Percentiles rank a stretch among this genome's conserved stretches.
Evolutionary conservation across 2,888 invertebrate genomes (phyloP).

Genomic region (Cordilura impudica): DNA sequence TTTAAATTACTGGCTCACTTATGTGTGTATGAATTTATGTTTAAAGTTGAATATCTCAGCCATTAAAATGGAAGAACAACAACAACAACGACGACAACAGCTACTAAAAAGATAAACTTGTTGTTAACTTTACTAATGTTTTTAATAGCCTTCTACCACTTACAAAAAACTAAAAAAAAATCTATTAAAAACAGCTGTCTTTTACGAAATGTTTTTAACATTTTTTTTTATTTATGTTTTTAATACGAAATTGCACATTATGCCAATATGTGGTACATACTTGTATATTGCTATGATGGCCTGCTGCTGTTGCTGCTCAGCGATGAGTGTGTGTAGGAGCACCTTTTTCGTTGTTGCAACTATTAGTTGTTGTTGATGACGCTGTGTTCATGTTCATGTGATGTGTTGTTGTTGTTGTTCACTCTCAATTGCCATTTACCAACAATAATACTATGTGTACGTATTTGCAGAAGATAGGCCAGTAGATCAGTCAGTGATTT

Average conservation of each 20-base stretch:
- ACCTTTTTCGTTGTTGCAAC: background rate
- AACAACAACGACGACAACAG: background rate
- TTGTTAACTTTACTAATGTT: constrained; percentile 21
- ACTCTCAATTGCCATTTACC: constrained; percentile 16
- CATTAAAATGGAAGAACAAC: background rate
- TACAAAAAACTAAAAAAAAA: background rate
- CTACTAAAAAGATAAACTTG: constrained; percentile 7
- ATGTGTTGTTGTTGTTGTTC: background rate
- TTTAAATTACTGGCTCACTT: no score
- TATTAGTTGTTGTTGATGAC: constrained; percentile 15
- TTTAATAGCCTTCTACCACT: constrained; percentile 13
- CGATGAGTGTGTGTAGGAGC: background rate
- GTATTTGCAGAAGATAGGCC: constrained; percentile 28
- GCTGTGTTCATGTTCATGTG: background rate
- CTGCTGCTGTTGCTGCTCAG: background rate
- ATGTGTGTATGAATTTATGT: background rate
- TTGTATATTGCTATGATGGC: background rate
- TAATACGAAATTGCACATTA: constrained; percentile 14
- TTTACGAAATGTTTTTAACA: constrained; percentile 1
- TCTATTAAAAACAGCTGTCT: constrained; percentile 28
- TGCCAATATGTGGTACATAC: background rate
- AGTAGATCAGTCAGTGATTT: constrained; percentile 38
- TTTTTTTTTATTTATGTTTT: background rate
- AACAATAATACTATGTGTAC: constrained; percentile 6
- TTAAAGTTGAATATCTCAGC: constrained; percentile 3